Percentiles rank a stretch among this genome's conserved stretches.
Conservation (phyloP, 2,888 invertebrate genomes). For the Idaea straminata region DNA sequence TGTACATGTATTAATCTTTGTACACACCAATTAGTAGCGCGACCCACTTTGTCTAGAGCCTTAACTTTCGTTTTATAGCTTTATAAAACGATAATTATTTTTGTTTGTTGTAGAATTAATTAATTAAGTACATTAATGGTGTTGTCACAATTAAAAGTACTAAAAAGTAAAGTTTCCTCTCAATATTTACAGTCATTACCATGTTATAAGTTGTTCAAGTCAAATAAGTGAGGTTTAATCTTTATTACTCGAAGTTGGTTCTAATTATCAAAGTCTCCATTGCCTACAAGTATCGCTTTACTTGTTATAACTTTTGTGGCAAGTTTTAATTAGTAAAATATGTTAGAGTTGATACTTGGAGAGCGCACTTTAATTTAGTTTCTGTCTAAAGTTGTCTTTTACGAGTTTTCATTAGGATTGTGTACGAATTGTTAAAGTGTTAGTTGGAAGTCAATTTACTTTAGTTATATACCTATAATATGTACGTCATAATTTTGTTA, state of each 20-base stretch:
- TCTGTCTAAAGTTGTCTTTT: neutral
- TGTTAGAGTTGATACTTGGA: slow-evolving; percentile 12
- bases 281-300: slow-evolving; percentile 26
- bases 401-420: slow-evolving; percentile 1
- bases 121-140: neutral
- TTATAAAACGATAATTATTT: neutral
- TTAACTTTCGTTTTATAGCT: neutral
- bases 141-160: neutral
- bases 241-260: neutral
- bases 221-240: slow-evolving; percentile 7
- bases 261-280: slow-evolving; percentile 6
- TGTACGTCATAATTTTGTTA: neutral
- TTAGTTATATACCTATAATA: neutral
- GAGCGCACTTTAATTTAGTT: neutral
- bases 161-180: neutral
- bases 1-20: neutral
- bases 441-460: neutral
- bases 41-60: neutral
- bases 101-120: neutral
- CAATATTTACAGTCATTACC: neutral
- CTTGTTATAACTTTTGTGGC: slow-evolving; percentile 39
- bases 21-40: neutral
- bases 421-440: neutral
- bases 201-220: slow-evolving; percentile 1
- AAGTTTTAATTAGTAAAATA: slow-evolving; percentile 54